Evolutionary conservation across 2,113 vertebrate genomes (phyloP), one percentile per base, ranked within the genome.

Genomic region (Lepisosteus osseus): DNA sequence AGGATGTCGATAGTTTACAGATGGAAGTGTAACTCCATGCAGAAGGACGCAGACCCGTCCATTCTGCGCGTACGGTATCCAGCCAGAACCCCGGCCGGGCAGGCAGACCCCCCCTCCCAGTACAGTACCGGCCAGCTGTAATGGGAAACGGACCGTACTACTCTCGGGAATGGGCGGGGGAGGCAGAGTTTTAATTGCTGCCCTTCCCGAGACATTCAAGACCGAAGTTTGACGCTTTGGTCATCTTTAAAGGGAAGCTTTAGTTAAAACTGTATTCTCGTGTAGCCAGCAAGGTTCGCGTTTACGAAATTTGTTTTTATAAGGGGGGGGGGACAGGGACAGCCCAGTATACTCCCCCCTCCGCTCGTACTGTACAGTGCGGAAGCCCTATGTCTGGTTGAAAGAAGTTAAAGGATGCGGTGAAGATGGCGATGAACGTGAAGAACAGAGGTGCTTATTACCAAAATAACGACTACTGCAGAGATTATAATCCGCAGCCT

Each of bases 391-490:
- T 75, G 59, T 61, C 72, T 77, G 76, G 67, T 73, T 59, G 79
- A 68, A 69, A 79, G 77, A 76, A 78, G 76, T 81, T 57, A 61
- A 79, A 86, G 84, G 89, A 90, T 89, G 88, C 83, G 76, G 82
- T 74, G 78, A 91, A 90, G 89, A 93, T 93, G 91, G 88, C 91
- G 89, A 82, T 92, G 87, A 87, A 90, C 78, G 85, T 90, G 43
- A 90, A 85, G 78, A 88, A 78, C 75, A 86, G 80, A 68, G 85
- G 86, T 85, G 89, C 86, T 12, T 88, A 86, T 78, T 88, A 86
- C 78, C 86, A 86, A 82, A 80, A 82, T 72, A 86, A 84, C 68
- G 83, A 86, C 0, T 90, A 78, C 76, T 90, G 84, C 86, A 85
- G 83, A 79, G 81, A 86, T 78, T 89, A 86, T 74, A 86, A 74